Evolutionary conservation across 1,140 invertebrate genomes (phyloP).

Genomic region (Pachypeltis micranthus): DNA sequence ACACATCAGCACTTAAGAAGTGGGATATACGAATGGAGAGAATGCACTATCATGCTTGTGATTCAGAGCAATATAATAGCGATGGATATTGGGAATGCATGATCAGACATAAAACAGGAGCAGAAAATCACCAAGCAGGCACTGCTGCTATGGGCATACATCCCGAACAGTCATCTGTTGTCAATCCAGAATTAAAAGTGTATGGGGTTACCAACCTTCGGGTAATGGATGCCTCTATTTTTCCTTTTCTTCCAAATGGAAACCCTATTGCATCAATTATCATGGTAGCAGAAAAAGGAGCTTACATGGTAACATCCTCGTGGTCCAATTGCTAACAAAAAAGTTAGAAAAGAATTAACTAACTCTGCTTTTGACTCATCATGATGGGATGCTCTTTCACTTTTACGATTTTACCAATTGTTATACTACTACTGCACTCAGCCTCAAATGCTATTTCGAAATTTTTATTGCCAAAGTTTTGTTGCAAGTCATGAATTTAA

Average conservation of each 20-base stretch:
- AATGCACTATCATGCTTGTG: conserved; percentile 26
- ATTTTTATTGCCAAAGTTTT: no score
- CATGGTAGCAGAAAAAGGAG: conserved; percentile 44
- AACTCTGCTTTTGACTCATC: no score
- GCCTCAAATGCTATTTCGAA: no score
- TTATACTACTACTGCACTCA: no score
- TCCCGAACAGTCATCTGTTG: conserved; percentile 32
- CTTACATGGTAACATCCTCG: conserved; percentile 38
- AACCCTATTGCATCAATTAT: conserved; percentile 40
- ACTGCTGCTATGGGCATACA: conserved; percentile 49
- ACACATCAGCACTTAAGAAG: conserved; percentile 29
- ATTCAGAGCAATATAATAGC: conserved; percentile 32
- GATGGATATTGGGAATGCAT: conserved; percentile 43
- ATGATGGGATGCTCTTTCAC: no score
- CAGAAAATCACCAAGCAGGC: conserved; percentile 45
- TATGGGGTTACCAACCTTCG: conserved; percentile 33
- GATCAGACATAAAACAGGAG: conserved; percentile 32
- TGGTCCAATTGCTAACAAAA: conserved; percentile 30
- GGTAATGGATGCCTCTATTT: conserved; percentile 37
- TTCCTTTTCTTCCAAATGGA: conserved; percentile 41
- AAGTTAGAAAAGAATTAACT: no score
- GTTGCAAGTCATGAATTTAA: no score
- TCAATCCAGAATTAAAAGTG: conserved; percentile 33
- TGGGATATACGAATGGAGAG: conserved; percentile 25
- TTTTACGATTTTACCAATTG: no score